Percentiles rank a stretch among this genome's conserved stretches.
Evolutionary conservation across 35 echinoderm and acorn worm genomes (phyloP).

Genomic region (Holothuria glaberrima): DNA sequence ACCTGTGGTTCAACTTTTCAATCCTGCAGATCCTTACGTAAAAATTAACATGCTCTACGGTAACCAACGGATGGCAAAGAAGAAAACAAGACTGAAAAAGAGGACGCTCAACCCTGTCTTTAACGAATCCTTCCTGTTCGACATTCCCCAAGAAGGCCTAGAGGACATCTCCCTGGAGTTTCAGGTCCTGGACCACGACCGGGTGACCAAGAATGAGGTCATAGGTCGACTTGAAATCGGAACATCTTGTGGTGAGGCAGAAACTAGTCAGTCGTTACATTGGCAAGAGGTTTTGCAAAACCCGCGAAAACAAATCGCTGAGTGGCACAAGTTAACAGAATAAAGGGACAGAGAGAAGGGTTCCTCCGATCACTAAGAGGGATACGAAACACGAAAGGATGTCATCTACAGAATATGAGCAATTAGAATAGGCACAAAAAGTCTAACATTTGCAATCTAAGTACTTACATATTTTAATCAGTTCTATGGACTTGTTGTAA

Average conservation of each 20-base stretch:
- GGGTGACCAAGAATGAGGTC: conserved; percentile 97
- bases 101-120: conserved; percentile 95
- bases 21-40: conserved; percentile 89
- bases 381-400: background rate
- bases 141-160: conserved; percentile 90
- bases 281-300: conserved; percentile 97
- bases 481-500: background rate
- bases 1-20: background rate
- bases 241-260: conserved; percentile 47
- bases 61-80: conserved; percentile 88
- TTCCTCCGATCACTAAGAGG: background rate
- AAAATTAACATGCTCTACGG: conserved; percentile 93
- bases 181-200: conserved; percentile 95
- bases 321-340: conserved; percentile 96
- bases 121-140: conserved; percentile 98
- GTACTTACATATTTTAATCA: background rate
- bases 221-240: conserved; percentile 92
- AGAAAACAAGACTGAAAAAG: conserved; percentile 96
- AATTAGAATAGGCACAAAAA: background rate
- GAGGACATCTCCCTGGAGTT: conserved; percentile 92
- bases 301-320: conserved; percentile 93
- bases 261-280: conserved; percentile 69
- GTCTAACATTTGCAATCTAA: background rate
- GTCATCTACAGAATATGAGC: background rate
- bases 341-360: background rate